phyloP scores from a whole-genome alignment of 2,113 vertebrate species.

The Triplophysa siluroides region DNA sequence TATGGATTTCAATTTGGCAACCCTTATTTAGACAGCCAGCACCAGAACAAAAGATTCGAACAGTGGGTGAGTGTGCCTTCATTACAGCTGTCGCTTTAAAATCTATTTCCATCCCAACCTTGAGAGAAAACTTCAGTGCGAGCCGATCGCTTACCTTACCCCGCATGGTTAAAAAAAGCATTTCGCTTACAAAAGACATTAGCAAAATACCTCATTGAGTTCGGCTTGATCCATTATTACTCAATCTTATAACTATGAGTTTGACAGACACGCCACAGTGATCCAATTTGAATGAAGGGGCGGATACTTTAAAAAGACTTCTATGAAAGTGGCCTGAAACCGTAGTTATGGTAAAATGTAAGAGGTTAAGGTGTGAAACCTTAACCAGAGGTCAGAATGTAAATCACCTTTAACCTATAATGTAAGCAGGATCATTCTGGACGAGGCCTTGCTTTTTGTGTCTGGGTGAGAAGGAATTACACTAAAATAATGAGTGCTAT shows the following conservation, averaged over 20 bases:
- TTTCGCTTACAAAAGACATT: not conserved
- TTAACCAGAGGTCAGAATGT: conserved; percentile 19
- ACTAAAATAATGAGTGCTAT: too few species aligned
- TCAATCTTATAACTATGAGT: not conserved
- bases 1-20: conserved; percentile 41
- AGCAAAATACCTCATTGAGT: not conserved
- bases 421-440: not conserved
- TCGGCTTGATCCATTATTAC: not conserved
- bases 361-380: not conserved
- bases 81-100: conserved; percentile 33
- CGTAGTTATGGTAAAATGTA: conserved; percentile 5
- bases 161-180: not conserved
- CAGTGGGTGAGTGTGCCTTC: conserved; percentile 23
- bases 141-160: not conserved
- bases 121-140: conserved; percentile 7
- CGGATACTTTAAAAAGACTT: conserved; percentile 22
- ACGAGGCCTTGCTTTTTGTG: too few species aligned
- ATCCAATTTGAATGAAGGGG: not conserved
- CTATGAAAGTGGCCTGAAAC: not conserved
- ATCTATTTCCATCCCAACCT: conserved; percentile 46
- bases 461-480: too few species aligned
- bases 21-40: conserved; percentile 24
- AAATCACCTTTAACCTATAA: conserved; percentile 27
- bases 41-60: conserved; percentile 8
- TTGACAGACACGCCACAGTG: conserved; percentile 26